Evolutionary conservation across 64 coral and sea anemone species (phyloP), one percentile per base, ranked within the genome.

Genomic region (Pocillopora damicornis): DNA sequence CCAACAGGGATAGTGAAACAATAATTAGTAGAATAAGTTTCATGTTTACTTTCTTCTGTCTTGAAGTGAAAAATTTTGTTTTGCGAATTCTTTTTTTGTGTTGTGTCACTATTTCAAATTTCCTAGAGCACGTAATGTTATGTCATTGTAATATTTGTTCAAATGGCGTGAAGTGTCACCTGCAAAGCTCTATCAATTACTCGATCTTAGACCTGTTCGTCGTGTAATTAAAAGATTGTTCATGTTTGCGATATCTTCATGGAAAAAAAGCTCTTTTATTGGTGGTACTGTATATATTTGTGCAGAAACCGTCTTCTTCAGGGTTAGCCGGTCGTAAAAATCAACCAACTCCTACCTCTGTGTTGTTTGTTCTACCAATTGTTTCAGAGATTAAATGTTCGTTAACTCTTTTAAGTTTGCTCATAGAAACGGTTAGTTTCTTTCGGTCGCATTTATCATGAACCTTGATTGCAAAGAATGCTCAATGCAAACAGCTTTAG

Each of bases 81-180:
- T 5, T 1, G 22, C 10, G 7, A 61, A 17, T 82, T 61, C 63
- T 61, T 15, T 64, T 65, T 11, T 11, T 59, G 13, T 37, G 13
- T 56, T 65, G 61, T 64, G 61, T 37, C 61, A 82, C 80, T 45
- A 9, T 83, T 23, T 38, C 15, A 37, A 15, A 9, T 83, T 23
- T 20, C 34, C 38, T 15, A 16, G 20, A 45, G 35, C 35, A 83
- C 80, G 81, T 85, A 85, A 85, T 85, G 63, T 85, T 85, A 85
- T 58, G 81, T 85, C 81, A 85, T 85, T 73, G 42, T 72, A 51
- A 72, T 15, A 37, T 58, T 65, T 83, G 80, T 15, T 37, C 45
- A 85, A 73, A 12, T 85, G 81, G 37, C 81, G 38, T 85, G 38
- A 11, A 83, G 13, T 20, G 68, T 72, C 42, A 85, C 81, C 81